These are phyloP conservation scores for Gila robusta DNA, from an alignment of 2,797 vertebrate genomes.

Conservation along the genomic window DNA sequence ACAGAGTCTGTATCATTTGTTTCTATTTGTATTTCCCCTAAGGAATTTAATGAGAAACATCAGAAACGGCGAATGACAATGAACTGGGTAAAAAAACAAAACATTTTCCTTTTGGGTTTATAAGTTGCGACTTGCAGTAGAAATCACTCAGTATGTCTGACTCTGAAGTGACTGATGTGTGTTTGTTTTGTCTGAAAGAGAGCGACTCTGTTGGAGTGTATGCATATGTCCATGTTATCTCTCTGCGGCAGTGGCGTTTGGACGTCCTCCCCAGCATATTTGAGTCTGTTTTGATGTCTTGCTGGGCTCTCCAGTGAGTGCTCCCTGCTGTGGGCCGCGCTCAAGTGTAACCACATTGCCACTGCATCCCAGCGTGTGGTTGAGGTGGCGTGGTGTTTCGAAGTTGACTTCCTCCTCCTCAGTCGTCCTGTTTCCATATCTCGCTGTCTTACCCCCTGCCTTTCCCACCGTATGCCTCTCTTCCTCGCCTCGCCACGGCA, in stretches of 20 bases:
- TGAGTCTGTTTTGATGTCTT: slow-evolving; percentile 54
- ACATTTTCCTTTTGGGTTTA: background rate
- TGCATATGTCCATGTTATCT: slow-evolving; percentile 55
- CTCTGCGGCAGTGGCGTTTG: slow-evolving; percentile 34
- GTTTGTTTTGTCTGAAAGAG: slow-evolving; percentile 43
- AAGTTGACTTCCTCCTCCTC: slow-evolving; percentile 12
- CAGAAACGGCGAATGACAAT: background rate
- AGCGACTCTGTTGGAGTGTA: slow-evolving; percentile 21
- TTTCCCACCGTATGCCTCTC: slow-evolving; percentile 32
- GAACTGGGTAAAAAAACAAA: background rate
- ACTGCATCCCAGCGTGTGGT: background rate
- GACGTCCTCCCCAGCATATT: slow-evolving; percentile 44
- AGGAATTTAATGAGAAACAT: background rate
- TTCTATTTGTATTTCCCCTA: background rate
- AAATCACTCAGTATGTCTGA: background rate
- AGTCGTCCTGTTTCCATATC: slow-evolving; percentile 21
- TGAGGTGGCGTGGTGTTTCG: background rate
- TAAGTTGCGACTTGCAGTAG: background rate
- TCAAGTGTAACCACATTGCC: slow-evolving; percentile 44
- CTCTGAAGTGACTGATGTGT: slow-evolving; percentile 11
- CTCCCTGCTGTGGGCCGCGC: slow-evolving; percentile 36
- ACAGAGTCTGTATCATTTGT: background rate
- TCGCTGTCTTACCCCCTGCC: slow-evolving; percentile 42
- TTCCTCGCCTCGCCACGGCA: background rate
- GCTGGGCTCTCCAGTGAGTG: slow-evolving; percentile 26